A percentile compares a stretch with the other conserved stretches of the same genome.
These are phyloP conservation scores for Archocentrus centrarchus DNA, from an alignment of 2,113 vertebrate species.

Conservation along the genomic window DNA sequence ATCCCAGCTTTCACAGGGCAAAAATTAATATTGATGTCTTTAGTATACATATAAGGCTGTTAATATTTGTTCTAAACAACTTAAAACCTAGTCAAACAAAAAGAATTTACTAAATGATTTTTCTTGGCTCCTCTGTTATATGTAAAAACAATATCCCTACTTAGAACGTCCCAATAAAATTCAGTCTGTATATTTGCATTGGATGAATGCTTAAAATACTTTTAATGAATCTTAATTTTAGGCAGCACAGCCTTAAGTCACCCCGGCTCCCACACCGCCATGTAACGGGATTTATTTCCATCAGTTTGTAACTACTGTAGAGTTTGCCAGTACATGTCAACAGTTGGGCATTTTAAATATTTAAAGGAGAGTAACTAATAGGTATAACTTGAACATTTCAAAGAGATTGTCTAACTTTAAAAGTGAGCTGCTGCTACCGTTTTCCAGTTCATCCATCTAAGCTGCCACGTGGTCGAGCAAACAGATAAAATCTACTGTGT, in stretches of 20 bases:
- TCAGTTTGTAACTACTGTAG: constrained; percentile 12
- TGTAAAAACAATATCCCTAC: neutral
- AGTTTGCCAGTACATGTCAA: constrained; percentile 50
- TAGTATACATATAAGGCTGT: too few relatives aligned
- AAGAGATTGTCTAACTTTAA: constrained; percentile 30
- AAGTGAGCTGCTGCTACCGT: constrained; percentile 30
- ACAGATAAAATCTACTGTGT: constrained; percentile 53
- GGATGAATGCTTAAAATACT: neutral
- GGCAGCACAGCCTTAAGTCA: constrained; percentile 16
- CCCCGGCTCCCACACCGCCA: neutral
- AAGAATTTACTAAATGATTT: neutral
- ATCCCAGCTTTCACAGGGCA: neutral
- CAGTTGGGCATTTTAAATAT: constrained; percentile 71
- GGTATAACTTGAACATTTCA: constrained; percentile 43
- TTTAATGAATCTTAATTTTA: neutral
- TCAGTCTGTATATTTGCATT: neutral
- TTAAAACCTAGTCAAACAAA: too few relatives aligned
- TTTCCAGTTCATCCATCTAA: constrained; percentile 59
- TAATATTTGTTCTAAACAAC: too few relatives aligned
- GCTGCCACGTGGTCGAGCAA: constrained; percentile 24
- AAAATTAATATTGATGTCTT: neutral
- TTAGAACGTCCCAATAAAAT: neutral
- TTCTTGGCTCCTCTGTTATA: neutral
- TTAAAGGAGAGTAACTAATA: constrained; percentile 60
- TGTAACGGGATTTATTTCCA: constrained; percentile 38